Evolutionary conservation across 2,113 vertebrate species (phyloP).

Genomic region (Xiphophorus hellerii): DNA sequence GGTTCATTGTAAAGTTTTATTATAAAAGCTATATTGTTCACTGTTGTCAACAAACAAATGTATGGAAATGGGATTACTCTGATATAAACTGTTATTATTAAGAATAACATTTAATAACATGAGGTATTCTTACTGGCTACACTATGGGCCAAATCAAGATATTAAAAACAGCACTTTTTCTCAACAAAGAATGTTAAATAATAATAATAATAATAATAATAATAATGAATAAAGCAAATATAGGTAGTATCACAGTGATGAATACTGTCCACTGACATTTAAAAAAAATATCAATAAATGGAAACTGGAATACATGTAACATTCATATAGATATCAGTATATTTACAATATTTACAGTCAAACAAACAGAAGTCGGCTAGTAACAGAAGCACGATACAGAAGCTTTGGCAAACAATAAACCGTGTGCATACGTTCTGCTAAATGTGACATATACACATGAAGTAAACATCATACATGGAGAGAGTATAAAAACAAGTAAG

Average conservation of each 20-base stretch:
- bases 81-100: conserved; percentile 59
- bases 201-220: conserved; percentile 72
- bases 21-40: conserved; percentile 66
- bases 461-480: conserved; percentile 72
- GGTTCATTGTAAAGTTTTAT: conserved; percentile 57
- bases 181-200: conserved; percentile 75
- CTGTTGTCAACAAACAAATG: conserved; percentile 59
- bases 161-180: conserved; percentile 62
- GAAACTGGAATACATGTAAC: conserved; percentile 78
- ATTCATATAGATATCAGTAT: conserved; percentile 80
- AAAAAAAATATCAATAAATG: conserved; percentile 77
- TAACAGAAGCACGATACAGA: conserved; percentile 68
- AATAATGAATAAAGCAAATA: conserved; percentile 69
- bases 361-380: conserved; percentile 39
- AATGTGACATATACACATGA: conserved; percentile 69
- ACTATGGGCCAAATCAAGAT: conserved; percentile 63
- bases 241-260: conserved; percentile 83
- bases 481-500: conserved; percentile 70
- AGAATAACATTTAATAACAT: conserved; percentile 72
- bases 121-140: conserved; percentile 77
- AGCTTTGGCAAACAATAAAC: conserved; percentile 81
- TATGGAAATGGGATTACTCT: conserved; percentile 59
- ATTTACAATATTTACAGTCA: conserved; percentile 78
- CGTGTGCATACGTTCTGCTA: conserved; percentile 74
- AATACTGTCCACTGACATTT: conserved; percentile 79